Evolutionary conservation across 2,888 invertebrate genomes (phyloP).

Genomic region (Amiota minor): DNA sequence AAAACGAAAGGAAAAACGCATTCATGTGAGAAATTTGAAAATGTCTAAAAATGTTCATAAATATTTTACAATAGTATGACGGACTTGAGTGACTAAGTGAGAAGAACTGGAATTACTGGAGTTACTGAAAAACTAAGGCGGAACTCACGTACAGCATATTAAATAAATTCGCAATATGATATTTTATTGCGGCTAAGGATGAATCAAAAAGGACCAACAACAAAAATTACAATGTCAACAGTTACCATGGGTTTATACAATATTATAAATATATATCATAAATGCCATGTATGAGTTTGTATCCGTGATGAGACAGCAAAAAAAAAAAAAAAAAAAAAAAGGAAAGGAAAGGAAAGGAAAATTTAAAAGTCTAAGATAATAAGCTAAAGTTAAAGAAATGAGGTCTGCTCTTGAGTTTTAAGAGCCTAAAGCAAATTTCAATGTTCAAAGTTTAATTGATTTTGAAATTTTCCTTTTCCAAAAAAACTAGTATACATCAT

Average conservation of each 20-base stretch:
- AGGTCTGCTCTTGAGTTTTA: neutral
- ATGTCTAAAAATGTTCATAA: slow-evolving; percentile 3
- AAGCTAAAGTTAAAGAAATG: too few species aligned
- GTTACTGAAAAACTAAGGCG: neutral
- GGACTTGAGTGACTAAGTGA: neutral
- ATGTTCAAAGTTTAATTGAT: neutral
- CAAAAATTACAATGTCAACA: too few species aligned
- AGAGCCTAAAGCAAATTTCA: neutral
- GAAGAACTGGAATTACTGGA: neutral
- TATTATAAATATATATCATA: too few species aligned
- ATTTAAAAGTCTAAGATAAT: too few species aligned
- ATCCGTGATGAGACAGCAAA: neutral
- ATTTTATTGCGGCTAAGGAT: neutral
- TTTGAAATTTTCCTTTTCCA: too few species aligned
- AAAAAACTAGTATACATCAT: too few species aligned
- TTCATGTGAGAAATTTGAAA: slow-evolving; percentile 4
- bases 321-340: neutral
- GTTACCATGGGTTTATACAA: too few species aligned
- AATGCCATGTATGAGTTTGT: neutral
- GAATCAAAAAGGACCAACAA: too few species aligned
- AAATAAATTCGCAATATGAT: slow-evolving; percentile 6
- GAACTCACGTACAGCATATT: slow-evolving; percentile 8
- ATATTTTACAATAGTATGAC: neutral
- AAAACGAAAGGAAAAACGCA: neutral
- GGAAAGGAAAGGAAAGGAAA: neutral